These are phyloP conservation scores for Stegostoma tigrinum DNA, from an alignment of 2,113 vertebrate genomes.

Conservation along the genomic window DNA sequence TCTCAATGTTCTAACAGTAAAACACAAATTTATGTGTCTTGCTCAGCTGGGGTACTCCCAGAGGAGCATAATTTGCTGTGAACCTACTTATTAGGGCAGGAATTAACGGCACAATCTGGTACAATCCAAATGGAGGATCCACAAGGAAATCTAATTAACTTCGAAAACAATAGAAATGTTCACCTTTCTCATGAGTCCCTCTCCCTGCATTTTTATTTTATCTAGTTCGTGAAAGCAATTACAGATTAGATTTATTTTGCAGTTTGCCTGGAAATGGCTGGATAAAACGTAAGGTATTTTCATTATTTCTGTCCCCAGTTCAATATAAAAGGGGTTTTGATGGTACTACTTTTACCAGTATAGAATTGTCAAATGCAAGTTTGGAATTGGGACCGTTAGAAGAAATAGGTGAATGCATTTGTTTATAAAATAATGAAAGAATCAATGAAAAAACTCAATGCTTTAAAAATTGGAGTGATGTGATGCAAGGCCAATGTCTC, in stretches of 20 bases:
- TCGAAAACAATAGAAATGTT: not conserved
- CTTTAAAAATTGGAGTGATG: not conserved
- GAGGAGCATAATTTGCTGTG: not conserved
- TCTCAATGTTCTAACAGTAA: slow-evolving; percentile 42
- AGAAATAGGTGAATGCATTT: not conserved
- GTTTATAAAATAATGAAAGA: not conserved
- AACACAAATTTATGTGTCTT: slow-evolving; percentile 42
- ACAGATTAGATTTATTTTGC: not conserved
- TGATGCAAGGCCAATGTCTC: not conserved
- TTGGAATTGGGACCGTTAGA: no score
- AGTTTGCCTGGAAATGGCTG: not conserved
- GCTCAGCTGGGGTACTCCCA: not conserved
- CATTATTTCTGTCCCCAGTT: not conserved
- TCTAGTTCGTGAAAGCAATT: slow-evolving; percentile 18
- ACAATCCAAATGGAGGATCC: not conserved
- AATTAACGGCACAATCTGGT: slow-evolving; percentile 36
- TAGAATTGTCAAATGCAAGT: not conserved
- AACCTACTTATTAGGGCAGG: slow-evolving; percentile 31
- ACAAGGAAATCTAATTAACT: slow-evolving; percentile 23
- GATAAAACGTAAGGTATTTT: not conserved
- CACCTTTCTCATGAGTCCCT: not conserved
- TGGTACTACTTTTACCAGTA: not conserved
- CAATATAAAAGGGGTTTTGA: not conserved
- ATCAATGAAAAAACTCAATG: not conserved
- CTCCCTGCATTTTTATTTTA: not conserved